Conservation (phyloP, 2,797 vertebrate species). For the Hippopotamyrus pictus region DNA sequence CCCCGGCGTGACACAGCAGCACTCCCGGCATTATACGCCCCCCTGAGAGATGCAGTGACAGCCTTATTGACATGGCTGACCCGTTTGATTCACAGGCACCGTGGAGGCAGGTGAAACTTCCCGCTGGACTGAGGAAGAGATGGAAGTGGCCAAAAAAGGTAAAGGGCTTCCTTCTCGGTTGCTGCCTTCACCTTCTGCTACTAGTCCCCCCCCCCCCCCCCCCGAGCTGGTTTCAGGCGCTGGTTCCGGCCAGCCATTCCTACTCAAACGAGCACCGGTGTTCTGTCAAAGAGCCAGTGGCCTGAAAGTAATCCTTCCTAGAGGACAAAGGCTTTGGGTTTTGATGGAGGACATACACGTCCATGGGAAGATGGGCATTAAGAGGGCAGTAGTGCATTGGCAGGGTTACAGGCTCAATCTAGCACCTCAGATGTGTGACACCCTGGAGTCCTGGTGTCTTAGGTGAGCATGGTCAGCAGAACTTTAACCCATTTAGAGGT, state of each 20-base stretch:
- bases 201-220: not conserved
- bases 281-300: not conserved
- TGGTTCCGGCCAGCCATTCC: not conserved
- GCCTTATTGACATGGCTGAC: slow-evolving; percentile 48
- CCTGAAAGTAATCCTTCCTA: not conserved
- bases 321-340: not conserved
- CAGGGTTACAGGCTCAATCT: not conserved
- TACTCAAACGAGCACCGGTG: not conserved
- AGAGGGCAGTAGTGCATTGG: not conserved
- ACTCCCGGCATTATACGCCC: not conserved
- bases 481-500: not conserved
- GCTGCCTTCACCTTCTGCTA: not conserved
- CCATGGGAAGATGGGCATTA: not conserved
- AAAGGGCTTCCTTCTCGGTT: slow-evolving; percentile 35
- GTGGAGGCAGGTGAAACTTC: slow-evolving; percentile 93
- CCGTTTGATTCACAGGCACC: slow-evolving; percentile 69
- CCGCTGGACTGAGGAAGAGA: slow-evolving; percentile 99
- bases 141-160: slow-evolving; percentile 99
- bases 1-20: not conserved
- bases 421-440: not conserved
- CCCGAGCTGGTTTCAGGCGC: not conserved
- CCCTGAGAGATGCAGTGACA: slow-evolving; percentile 23
- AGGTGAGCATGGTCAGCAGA: not conserved
- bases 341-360: not conserved
- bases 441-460: not conserved